These are phyloP conservation scores for Sthenelais limicola DNA, from an alignment of 2,888 invertebrate species.

Conservation along the genomic window DNA sequence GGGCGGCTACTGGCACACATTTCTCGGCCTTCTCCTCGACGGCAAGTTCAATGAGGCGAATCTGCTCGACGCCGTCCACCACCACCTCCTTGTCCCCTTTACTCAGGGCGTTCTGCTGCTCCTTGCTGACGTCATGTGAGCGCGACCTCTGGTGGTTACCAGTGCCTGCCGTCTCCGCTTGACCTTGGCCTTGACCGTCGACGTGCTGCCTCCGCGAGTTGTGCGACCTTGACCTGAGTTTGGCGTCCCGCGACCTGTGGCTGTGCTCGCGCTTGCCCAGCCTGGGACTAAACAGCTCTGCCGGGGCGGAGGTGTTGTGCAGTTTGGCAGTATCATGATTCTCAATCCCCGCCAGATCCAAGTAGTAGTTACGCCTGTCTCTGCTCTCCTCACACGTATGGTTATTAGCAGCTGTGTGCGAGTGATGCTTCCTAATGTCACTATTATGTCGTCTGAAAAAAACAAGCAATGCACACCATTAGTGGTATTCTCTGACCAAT, in stretches of 20 bases:
- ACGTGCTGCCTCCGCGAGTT: conserved; percentile 22
- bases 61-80: conserved; percentile 53
- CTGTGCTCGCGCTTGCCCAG: background rate
- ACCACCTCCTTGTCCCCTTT: conserved; percentile 44
- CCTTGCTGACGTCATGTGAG: conserved; percentile 70
- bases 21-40: conserved; percentile 17
- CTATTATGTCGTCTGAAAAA: conserved; percentile 59
- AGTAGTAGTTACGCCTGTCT: conserved; percentile 65
- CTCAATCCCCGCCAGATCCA: conserved; percentile 72
- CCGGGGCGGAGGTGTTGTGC: conserved; percentile 51
- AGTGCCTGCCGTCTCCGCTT: conserved; percentile 28
- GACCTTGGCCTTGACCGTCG: background rate
- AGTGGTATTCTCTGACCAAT: background rate
- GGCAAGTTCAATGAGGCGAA: conserved; percentile 13
- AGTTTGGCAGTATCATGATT: conserved; percentile 57
- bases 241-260: background rate
- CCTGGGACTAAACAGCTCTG: conserved; percentile 33
- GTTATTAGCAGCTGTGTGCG: conserved; percentile 13
- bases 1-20: background rate
- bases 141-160: conserved; percentile 71
- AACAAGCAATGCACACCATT: too few relatives aligned
- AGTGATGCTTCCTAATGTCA: conserved; percentile 37
- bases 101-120: conserved; percentile 52
- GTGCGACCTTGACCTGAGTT: conserved; percentile 12
- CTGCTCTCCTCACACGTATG: conserved; percentile 51